These are phyloP conservation scores for Ictidomys tridecemlineatus DNA, from an alignment of 2,113 vertebrate species.

Conservation along the genomic window DNA sequence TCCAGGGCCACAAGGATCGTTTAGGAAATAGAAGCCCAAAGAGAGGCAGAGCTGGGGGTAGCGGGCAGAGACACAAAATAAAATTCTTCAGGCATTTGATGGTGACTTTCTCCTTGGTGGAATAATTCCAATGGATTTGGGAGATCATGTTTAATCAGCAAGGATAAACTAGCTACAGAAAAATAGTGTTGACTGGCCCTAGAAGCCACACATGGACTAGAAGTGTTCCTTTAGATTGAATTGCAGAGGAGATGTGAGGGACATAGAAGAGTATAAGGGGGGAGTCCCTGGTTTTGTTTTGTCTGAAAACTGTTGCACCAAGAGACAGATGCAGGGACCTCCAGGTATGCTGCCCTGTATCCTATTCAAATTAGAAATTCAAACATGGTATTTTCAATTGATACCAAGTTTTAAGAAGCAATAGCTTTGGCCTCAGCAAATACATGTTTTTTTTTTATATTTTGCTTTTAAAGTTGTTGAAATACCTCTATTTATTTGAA, in stretches of 20 bases:
- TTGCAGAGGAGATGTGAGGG: not conserved
- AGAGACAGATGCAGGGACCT: not conserved
- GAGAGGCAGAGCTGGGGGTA: not conserved
- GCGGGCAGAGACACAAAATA: too few relatives aligned
- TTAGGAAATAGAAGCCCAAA: not conserved
- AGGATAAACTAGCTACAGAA: not conserved
- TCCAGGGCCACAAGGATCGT: not conserved
- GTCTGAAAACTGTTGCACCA: not conserved
- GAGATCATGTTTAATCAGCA: not conserved
- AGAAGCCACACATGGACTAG: not conserved
- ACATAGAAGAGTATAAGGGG: rapidly evolving
- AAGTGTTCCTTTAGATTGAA: not conserved
- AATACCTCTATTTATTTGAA: not conserved
- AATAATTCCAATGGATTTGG: not conserved
- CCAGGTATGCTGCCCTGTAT: not conserved
- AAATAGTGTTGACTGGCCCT: not conserved
- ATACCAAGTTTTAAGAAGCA: not conserved
- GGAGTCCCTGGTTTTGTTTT: not conserved
- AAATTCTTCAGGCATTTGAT: not conserved
- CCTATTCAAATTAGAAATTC: not conserved
- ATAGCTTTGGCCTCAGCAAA: not conserved
- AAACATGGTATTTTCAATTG: not conserved
- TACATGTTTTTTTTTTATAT: not conserved
- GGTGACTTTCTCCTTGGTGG: not conserved
- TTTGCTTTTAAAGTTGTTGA: not conserved